Percentiles rank a stretch among this genome's conserved stretches.
phyloP scores from a whole-genome alignment of 1,140 invertebrate genomes.

The Drosophila suzukii region DNA sequence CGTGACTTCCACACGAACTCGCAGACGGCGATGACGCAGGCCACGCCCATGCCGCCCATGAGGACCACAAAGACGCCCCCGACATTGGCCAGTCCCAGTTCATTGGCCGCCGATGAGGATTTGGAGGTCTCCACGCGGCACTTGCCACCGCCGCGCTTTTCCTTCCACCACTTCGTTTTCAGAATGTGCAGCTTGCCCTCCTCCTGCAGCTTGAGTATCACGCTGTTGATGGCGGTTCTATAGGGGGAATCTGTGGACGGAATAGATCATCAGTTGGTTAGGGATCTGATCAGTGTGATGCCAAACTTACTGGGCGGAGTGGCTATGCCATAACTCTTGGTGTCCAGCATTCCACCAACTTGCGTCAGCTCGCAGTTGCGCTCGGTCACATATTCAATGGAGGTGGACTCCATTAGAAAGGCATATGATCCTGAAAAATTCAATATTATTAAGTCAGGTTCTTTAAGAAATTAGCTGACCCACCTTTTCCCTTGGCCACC shows the following conservation, averaged over 20 bases:
- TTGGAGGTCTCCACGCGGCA: slow-evolving; percentile 94
- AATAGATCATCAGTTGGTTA: neutral
- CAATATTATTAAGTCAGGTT: rapidly evolving
- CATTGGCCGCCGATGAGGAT: slow-evolving; percentile 92
- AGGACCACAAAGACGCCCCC: slow-evolving; percentile 98
- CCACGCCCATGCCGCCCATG: slow-evolving; percentile 95
- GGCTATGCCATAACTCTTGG: slow-evolving; percentile 97
- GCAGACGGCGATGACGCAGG: slow-evolving; percentile 94
- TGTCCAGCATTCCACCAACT: slow-evolving; percentile 95
- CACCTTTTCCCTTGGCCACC: slow-evolving; percentile 92
- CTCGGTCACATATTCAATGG: slow-evolving; percentile 96
- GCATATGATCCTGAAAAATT: slow-evolving; percentile 88
- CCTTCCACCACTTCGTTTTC: slow-evolving; percentile 98
- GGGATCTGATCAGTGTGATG: neutral
- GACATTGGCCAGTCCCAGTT: slow-evolving; percentile 95
- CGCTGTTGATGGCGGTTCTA: slow-evolving; percentile 93
- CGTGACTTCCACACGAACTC: slow-evolving; percentile 97
- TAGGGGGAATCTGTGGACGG: slow-evolving; percentile 91
- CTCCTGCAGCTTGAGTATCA: slow-evolving; percentile 96
- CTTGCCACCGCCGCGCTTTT: slow-evolving; percentile 92
- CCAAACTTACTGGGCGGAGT: slow-evolving; percentile 92
- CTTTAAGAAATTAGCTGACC: neutral
- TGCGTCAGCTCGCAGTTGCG: slow-evolving; percentile 95
- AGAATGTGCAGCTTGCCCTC: slow-evolving; percentile 95
- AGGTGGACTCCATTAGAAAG: slow-evolving; percentile 97